A percentile compares a stretch with the other conserved stretches of the same genome.
Evolutionary conservation across 1,140 invertebrate genomes (phyloP).

Genomic region (Drosophila willistoni): DNA sequence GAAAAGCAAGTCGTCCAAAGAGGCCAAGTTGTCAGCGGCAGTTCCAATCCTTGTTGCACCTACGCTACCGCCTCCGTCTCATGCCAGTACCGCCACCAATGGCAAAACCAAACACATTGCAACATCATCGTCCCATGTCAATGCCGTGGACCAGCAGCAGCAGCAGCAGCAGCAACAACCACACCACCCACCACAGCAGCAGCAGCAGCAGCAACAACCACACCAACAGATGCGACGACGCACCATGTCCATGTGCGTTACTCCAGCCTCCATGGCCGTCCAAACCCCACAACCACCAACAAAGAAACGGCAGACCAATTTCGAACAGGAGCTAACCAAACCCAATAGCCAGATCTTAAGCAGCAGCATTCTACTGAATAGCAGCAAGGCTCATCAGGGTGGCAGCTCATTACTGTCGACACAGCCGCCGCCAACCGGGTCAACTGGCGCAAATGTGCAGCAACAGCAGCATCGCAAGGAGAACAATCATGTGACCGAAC

Average conservation of each 20-base stretch:
- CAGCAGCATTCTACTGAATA: constrained; percentile 70
- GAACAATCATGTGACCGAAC: constrained; percentile 54
- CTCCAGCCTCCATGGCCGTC: constrained; percentile 22
- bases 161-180: constrained; percentile 37
- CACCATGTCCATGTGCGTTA: constrained; percentile 64
- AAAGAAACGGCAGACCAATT: constrained; percentile 77
- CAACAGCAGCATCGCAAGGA: constrained; percentile 72
- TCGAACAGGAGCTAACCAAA: constrained; percentile 76
- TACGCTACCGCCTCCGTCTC: not conserved
- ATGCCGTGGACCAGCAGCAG: constrained; percentile 13
- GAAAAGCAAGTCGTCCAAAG: constrained; percentile 21
- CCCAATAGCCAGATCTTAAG: constrained; percentile 72
- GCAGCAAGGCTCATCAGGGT: constrained; percentile 47
- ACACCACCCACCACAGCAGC: not conserved
- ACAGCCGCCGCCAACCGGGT: not conserved
- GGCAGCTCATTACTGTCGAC: not conserved
- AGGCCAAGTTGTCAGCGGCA: constrained; percentile 12
- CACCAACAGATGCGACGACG: constrained; percentile 58
- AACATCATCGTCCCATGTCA: not conserved
- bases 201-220: constrained; percentile 36
- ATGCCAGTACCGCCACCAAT: constrained; percentile 32
- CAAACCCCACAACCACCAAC: not conserved
- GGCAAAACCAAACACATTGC: constrained; percentile 54
- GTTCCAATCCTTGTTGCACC: constrained; percentile 14
- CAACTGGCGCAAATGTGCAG: constrained; percentile 8